Conservation (phyloP, 1,140 invertebrate species). For the Maconellicoccus hirsutus region DNA sequence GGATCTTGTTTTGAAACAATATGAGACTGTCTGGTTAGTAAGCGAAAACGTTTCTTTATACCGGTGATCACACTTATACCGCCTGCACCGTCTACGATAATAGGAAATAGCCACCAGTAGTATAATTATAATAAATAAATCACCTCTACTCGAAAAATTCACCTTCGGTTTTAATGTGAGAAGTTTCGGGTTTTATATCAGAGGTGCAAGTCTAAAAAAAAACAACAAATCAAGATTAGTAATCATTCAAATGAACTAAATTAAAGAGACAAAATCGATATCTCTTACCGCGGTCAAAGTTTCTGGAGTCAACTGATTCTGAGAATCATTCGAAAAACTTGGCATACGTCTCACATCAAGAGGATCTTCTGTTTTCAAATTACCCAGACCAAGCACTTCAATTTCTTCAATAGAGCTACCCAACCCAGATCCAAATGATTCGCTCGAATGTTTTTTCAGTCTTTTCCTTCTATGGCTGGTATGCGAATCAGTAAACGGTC, state of each 20-base stretch:
- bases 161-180: too few relatives aligned
- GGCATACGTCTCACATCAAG: background rate
- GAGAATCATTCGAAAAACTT: background rate
- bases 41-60: conserved; percentile 45
- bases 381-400: conserved; percentile 19
- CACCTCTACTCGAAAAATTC: too few relatives aligned
- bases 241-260: too few relatives aligned
- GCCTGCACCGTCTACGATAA: background rate
- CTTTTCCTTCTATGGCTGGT: conserved; percentile 19
- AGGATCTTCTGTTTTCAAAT: conserved; percentile 17
- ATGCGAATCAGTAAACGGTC: background rate
- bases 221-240: too few relatives aligned
- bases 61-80: conserved; percentile 25
- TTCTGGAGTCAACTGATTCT: background rate
- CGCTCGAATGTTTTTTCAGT: conserved; percentile 23
- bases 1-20: conserved; percentile 51
- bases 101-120: background rate
- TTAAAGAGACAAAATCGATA: too few relatives aligned
- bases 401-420: conserved; percentile 25
- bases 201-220: too few relatives aligned
- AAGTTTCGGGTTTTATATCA: too few relatives aligned
- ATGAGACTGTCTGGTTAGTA: conserved; percentile 50
- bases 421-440: conserved; percentile 16
- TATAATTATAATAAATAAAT: too few relatives aligned
- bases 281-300: background rate